A percentile compares a stretch with the other conserved stretches of the same genome.
Conservation (phyloP, 1,140 invertebrate genomes). For the Drosophila nasuta region DNA sequence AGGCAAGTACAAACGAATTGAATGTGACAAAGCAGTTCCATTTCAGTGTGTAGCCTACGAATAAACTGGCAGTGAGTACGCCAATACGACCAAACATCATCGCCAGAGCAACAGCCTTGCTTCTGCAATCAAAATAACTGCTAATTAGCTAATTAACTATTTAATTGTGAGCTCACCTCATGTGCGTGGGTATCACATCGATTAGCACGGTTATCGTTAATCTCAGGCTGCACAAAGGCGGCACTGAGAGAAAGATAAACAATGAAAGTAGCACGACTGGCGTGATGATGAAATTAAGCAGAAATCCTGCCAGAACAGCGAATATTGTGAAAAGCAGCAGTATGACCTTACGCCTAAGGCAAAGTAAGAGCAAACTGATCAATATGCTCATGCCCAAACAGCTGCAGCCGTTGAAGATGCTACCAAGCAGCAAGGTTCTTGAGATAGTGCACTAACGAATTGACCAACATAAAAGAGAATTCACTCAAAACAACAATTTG, state of each 20-base stretch:
- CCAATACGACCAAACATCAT: constrained; percentile 34
- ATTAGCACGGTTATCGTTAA: constrained; percentile 29
- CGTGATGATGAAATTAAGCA: constrained; percentile 31
- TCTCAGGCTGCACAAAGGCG: constrained; percentile 25
- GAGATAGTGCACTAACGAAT: constrained; percentile 19
- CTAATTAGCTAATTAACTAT: neutral
- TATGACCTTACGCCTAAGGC: constrained; percentile 23
- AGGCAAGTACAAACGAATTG: constrained; percentile 29
- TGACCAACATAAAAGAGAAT: neutral
- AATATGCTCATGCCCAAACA: constrained; percentile 19
- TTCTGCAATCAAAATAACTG: constrained; percentile 21
- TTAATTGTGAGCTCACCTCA: constrained; percentile 33
- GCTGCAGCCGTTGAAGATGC: constrained; percentile 19
- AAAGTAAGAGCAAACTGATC: constrained; percentile 36
- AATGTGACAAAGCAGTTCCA: constrained; percentile 35
- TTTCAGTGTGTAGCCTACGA: constrained; percentile 40
- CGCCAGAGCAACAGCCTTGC: constrained; percentile 27
- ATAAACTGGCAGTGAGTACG: constrained; percentile 5
- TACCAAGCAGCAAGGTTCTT: neutral
- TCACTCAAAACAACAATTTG: too few relatives aligned
- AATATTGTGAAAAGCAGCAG: neutral
- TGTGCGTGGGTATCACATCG: constrained; percentile 52
- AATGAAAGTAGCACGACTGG: neutral
- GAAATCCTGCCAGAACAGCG: neutral
- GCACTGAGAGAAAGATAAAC: constrained; percentile 19